Conservation (phyloP, 1,140 invertebrate genomes). For the Cydia splendana region DNA sequence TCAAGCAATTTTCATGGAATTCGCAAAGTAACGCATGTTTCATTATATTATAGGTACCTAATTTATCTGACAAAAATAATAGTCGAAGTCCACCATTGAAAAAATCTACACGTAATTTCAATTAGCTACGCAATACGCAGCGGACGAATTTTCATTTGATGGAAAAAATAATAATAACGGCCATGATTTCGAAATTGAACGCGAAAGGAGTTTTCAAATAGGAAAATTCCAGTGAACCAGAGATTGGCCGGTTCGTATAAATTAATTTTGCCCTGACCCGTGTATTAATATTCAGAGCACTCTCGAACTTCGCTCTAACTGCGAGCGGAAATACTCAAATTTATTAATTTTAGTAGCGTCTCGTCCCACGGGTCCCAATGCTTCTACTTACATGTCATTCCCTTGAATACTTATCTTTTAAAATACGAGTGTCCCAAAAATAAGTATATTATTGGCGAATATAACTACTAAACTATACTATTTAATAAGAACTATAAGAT, state of each 20-base stretch:
- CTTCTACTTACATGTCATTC: constrained; percentile 49
- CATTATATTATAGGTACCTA: neutral
- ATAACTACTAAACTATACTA: no score
- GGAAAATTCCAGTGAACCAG: constrained; percentile 58
- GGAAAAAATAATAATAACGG: constrained; percentile 43
- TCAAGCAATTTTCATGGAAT: no score
- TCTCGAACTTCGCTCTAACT: constrained; percentile 42
- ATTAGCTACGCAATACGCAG: neutral
- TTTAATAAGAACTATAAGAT: no score
- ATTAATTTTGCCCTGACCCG: constrained; percentile 69
- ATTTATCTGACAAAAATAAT: neutral
- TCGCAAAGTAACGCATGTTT: no score
- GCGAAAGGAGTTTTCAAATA: constrained; percentile 63
- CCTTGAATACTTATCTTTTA: constrained; percentile 18
- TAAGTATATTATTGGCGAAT: no score
- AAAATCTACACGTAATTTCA: constrained; percentile 4
- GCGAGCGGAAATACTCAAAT: constrained; percentile 59
- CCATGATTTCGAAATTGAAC: constrained; percentile 55
- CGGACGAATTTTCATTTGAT: neutral
- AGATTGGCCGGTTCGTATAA: constrained; percentile 64
- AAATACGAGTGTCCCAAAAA: neutral
- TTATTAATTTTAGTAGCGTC: constrained; percentile 63
- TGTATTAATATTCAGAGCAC: constrained; percentile 52
- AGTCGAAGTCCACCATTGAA: neutral
- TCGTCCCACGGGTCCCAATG: constrained; percentile 45